These are phyloP conservation scores for Leptobrachium ailaonicum DNA, from an alignment of 2,113 vertebrate genomes.

Conservation along the genomic window DNA sequence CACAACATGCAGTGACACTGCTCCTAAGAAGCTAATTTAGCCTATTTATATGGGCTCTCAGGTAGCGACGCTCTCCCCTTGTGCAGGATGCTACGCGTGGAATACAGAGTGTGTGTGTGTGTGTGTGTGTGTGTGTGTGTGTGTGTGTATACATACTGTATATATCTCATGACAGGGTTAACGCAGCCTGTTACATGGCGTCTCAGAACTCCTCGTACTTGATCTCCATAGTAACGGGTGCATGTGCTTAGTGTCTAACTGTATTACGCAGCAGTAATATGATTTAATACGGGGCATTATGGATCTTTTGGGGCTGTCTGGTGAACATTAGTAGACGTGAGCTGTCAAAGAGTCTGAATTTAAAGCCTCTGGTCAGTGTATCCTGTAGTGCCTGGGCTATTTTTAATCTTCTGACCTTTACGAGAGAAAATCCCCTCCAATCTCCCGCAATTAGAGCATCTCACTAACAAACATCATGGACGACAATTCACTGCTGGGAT, in stretches of 20 bases:
- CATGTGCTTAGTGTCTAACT: conserved; percentile 9
- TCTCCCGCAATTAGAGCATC: not conserved
- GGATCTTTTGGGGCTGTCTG: conserved; percentile 32
- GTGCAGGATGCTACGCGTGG: no score
- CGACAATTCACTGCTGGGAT: no score
- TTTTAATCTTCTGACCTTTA: not conserved
- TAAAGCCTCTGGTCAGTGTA: not conserved
- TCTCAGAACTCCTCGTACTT: not conserved
- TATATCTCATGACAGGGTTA: not conserved
- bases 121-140: no score
- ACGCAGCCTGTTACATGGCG: not conserved
- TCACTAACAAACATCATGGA: no score
- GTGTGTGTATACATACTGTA: no score
- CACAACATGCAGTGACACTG: no score
- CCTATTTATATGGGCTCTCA: no score
- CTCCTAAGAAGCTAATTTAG: no score
- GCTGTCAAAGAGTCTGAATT: not conserved
- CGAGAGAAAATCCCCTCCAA: not conserved
- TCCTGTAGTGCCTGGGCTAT: not conserved
- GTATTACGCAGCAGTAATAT: conserved; percentile 35
- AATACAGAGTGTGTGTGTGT: no score
- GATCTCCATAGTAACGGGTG: conserved; percentile 29
- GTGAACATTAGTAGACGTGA: conserved; percentile 9
- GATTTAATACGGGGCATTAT: conserved; percentile 32
- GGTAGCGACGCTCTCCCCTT: no score